Evolutionary conservation across 2,113 vertebrate species (phyloP), one percentile per base, ranked within the genome.

Genomic region (Gorsachius goisagi): DNA sequence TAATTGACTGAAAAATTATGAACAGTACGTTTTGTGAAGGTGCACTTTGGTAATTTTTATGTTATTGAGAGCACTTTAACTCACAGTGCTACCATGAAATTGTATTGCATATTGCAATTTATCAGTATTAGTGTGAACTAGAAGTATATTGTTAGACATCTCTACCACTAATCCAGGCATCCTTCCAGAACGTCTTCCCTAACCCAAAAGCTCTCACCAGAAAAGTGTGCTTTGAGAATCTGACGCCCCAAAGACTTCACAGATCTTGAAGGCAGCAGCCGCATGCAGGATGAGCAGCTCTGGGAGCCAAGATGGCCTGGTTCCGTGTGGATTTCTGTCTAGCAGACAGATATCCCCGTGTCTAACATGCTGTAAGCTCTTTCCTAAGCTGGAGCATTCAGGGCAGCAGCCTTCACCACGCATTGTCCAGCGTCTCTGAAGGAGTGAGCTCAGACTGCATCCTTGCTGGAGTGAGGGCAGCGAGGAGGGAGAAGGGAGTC

Each of bases 1-100:
- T 97, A 97, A 97, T 93, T 97, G 96, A 96, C 94, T 96, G 92
- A 96, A 97, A 82, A 95, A 93, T 74, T 92, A 88, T 95, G 94
- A 91, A 89, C 64, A 96, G 75, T 97, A 69, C 27, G 4, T 93
- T 96, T 96, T 93, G 75, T 71, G 75, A 93, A 96, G 49, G 94
- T 92, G 87, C 66, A 85, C 68, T 94, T 83, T 49, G 41, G 56
- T 81, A 92, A 89, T 96, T 96, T 90, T 89, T 81, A 77, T 93
- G 87, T 90, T 96, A 94, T 89, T 95, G 93, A 88, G 89, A 63
- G 88, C 85, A 94, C 59, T 93, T 93, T 78, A 89, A 68, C 78
- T 95, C 62, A 79, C 56, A 66, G 69, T 83, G 41, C 35, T 91
- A 82, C n/a, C 73, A 63, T 22, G 62, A 92, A 77, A 72, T 64